Evolutionary conservation across 2,113 vertebrate genomes (phyloP), one percentile per base, ranked within the genome.

Genomic region (Irena cyanogastra): DNA sequence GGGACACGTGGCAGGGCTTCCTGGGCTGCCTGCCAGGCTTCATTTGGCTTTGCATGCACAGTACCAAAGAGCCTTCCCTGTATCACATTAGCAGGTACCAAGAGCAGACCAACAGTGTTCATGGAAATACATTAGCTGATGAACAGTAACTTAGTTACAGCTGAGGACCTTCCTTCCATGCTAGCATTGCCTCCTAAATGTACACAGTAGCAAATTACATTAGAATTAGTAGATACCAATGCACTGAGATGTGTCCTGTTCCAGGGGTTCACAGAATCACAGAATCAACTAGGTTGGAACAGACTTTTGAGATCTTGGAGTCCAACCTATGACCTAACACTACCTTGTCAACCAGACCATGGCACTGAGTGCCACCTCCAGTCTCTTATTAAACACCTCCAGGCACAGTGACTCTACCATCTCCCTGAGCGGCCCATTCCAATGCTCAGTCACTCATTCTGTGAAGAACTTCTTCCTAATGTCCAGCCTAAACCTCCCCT

Each of bases 51-150:
- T 91, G 87, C 82, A 28, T 82, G 65, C 76, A 57, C n/a, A 50
- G 76, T 4, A 83, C 87, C 31, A 1, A 83, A 83, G 11, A 88
- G 93, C 47, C 75, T 39, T 83, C 8, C 4, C 65, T 69, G 3
- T 61, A 93, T 76, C 95, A 90, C 90, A 83, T 93, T 88, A 97
- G 90, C 94, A 96, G 93, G 76, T 95, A 93, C 1, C 2, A 86
- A 83, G 83, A 86, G 57, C 81, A 94, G 82, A 94, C 52, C 74
- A 94, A 60, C 59, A 42, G 37, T 24, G 61, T 13, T 78, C 42
- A 23, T 23, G 66, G 74, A 95, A 89, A 45, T 50, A 16, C 22
- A 33, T 65, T 57, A 85, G 66, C 24, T 0, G 1, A 66, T 37
- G 75, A 93, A 65, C 45, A 50, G 82, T 52, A 75, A 87, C 70